Evolutionary conservation across 2,113 vertebrate species (phyloP).

Genomic region (Sylvilagus bachmani): DNA sequence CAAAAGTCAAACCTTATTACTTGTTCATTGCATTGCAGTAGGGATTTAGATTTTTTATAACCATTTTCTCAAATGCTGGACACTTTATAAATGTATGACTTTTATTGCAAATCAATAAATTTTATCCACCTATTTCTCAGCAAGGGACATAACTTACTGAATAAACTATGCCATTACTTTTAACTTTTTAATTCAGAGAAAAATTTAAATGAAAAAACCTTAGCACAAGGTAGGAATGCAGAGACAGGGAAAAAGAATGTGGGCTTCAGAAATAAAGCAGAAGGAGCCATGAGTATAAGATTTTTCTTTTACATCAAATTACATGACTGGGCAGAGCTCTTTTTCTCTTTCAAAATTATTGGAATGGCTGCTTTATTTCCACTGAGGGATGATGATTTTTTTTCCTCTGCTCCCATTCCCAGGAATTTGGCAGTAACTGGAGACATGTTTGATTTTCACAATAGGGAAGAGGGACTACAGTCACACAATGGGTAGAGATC

Average conservation of each 20-base stretch:
- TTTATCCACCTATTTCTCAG: constrained; percentile 65
- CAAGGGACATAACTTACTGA: constrained; percentile 53
- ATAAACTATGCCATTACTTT: constrained; percentile 62
- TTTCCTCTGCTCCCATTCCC: background rate
- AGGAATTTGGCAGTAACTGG: background rate
- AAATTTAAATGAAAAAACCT: constrained; percentile 69
- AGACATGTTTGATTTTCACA: background rate
- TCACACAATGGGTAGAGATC: background rate
- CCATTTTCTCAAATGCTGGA: constrained; percentile 59
- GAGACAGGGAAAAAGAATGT: background rate
- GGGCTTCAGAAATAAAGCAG: constrained; percentile 57
- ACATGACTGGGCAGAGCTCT: background rate
- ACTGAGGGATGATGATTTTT: background rate
- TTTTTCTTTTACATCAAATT: constrained; percentile 75
- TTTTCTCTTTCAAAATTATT: constrained; percentile 52
- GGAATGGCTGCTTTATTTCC: constrained; percentile 10
- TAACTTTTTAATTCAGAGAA: constrained; percentile 68
- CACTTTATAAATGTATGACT: constrained; percentile 72
- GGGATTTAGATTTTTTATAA: constrained; percentile 56
- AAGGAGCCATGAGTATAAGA: background rate
- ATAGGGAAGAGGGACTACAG: background rate
- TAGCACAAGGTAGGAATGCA: background rate
- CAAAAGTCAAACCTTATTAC: constrained; percentile 66
- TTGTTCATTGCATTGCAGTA: constrained; percentile 54
- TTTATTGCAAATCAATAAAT: constrained; percentile 80